Base-by-base conservation (phyloP, 1,140 invertebrate genomes). In the Macrobrachium nipponense region DNA sequence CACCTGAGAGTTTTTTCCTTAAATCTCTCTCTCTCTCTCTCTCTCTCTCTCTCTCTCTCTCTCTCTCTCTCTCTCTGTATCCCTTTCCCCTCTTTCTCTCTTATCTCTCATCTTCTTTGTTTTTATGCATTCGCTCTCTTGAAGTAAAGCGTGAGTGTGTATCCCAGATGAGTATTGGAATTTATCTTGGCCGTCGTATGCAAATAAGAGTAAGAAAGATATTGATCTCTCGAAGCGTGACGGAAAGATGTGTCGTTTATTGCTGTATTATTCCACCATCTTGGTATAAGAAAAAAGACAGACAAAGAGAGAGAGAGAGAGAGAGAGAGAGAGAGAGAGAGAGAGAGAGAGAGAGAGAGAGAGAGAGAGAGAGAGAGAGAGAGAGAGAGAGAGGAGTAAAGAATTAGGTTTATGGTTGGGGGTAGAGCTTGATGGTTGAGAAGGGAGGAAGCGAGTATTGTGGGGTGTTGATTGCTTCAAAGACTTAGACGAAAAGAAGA, bases 361-460 rank as follows among this genome's bases (percentile, higher is more conserved):
- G 18, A 43, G 18, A 68, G 44, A 58, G 78, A 80, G 62, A 51
- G 61, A 68, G 78, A 59, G 76, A 36, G 76, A 76, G 27, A 23
- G n/a, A 60, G 14, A 60, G 44, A 20, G 43, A 44, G 62, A 51
- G 61, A 58, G 43, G 27, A 8, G 18, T 59, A 60, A 18, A 23
- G 70, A 20, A 7, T 20, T 14, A 23, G 14, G 14, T 14, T 20
- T 14, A 72, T 14, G 14, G 61, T 14, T 58, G 64, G 77, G 18
- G 59, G 23, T 17, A 66, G 78, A 80, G 36, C 7, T 23, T 18
- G 60, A 3, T 12, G 43, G 43, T 20, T 12, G 44, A 20, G 12
- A 20, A 18, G 51, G 17, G 15, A 27, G 51, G 75, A 23, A 60
- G 17, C 51, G 18, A 58, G 18, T 5, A 66, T 66, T 11, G 23